Evolutionary conservation across 2,888 invertebrate species (phyloP).

Genomic region (Cataglyphis rosenhaueri): DNA sequence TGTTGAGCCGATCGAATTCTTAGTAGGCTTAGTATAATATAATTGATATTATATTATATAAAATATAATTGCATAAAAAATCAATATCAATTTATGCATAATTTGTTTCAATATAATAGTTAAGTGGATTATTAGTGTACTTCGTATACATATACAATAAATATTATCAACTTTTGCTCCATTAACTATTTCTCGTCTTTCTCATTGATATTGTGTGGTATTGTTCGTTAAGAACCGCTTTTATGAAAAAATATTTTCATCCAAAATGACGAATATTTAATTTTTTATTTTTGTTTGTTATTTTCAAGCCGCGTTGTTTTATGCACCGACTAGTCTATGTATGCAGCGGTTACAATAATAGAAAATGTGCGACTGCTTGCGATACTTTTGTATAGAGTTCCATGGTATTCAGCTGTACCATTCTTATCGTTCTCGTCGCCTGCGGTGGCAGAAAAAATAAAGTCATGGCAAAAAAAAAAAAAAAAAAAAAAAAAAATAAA

Average conservation of each 20-base stretch:
- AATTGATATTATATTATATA: too few relatives aligned
- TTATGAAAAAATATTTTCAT: constrained; percentile 27
- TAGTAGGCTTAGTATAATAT: too few relatives aligned
- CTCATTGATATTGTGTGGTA: background rate
- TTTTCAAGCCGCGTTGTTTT: constrained; percentile 61
- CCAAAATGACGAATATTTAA: background rate
- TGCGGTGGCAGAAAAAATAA: constrained; percentile 20
- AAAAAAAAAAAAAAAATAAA: background rate
- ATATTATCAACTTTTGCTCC: background rate
- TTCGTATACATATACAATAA: background rate
- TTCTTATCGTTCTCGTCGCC: constrained; percentile 13
- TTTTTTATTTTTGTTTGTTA: constrained; percentile 43
- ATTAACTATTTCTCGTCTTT: background rate
- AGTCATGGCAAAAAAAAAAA: constrained; percentile 21
- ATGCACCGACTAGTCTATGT: constrained; percentile 62
- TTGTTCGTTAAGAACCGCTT: background rate
- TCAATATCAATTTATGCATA: too few relatives aligned
- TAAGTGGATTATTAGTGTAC: too few relatives aligned
- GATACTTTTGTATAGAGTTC: constrained; percentile 66
- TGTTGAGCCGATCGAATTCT: too few relatives aligned
- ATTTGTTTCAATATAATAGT: too few relatives aligned
- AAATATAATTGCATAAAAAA: too few relatives aligned
- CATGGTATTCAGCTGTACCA: constrained; percentile 65
- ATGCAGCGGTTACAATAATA: constrained; percentile 64
- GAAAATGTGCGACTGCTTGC: constrained; percentile 62